Evolutionary conservation across 1,140 invertebrate genomes (phyloP), one percentile per base, ranked within the genome.

Genomic region (Liolophura sinensis): DNA sequence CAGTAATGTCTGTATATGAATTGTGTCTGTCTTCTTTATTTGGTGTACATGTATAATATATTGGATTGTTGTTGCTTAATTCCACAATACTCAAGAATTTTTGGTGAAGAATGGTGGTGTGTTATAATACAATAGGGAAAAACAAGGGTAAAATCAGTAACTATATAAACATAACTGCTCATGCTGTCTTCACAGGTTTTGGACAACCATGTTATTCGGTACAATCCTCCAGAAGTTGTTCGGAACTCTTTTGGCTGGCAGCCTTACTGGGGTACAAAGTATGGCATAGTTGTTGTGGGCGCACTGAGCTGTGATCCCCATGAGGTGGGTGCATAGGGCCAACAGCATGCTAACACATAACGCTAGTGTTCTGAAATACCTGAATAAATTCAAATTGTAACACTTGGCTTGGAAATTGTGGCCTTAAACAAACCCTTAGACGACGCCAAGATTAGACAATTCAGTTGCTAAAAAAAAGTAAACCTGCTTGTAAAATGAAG

Each of bases 191-290:
- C 86, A 55, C 77, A 95, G 93, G 88, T 98, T 20, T 85, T 93
- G 27, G 97, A 99, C 81, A 98, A 98, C 85, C 96, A 98, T 88
- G 94, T 98, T 4, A 90, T 99, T 56, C 92, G 91, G 78, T 98
- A 97, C 83, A 91, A 90, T 67, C 89, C 93, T 20, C 94, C 96
- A 16, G 92, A 94, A 81, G 86, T 92, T 76, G 93, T 89, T 80
- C 78, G 58, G 18, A 79, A 64, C 72, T 76, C 47, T 72, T 78
- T 84, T 76, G 83, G 73, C 51, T 74, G 65, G 68, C 69, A 70
- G n/a, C 77, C 77, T n/a, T 56, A 60, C 18, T 20, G 24, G 24
- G 24, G 61, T 4, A 65, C 74, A n/a, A 77, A 79, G 76, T 84
- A 68, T 51, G 95, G 93, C 11, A 90, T 90, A 76, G 73, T 96